Evolutionary conservation across 2,797 vertebrate genomes (phyloP).

Genomic region (Fundulus diaphanus): DNA sequence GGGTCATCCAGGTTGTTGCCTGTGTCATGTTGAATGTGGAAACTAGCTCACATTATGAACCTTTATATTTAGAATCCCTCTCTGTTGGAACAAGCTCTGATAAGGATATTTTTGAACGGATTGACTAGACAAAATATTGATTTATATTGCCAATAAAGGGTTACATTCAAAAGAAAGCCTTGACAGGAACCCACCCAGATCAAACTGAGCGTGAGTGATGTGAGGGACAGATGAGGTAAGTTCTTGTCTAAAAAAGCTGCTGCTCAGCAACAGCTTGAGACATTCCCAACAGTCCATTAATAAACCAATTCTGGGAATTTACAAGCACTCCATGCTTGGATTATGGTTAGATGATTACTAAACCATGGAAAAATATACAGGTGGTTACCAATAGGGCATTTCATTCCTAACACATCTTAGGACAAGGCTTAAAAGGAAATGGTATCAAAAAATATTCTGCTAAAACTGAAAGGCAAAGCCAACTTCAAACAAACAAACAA

Average conservation of each 20-base stretch:
- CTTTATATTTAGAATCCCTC: neutral
- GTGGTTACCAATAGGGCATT: neutral
- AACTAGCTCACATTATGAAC: neutral
- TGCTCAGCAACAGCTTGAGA: neutral
- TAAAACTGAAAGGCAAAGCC: neutral
- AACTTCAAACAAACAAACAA: neutral
- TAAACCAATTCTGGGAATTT: neutral
- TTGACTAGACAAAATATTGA: neutral
- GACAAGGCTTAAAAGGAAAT: neutral
- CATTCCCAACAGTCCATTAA: conserved; percentile 1
- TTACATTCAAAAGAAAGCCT: neutral
- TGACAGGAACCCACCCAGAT: neutral
- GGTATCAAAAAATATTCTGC: neutral
- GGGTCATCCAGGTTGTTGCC: neutral
- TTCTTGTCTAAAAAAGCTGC: neutral
- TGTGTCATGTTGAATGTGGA: neutral
- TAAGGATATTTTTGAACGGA: neutral
- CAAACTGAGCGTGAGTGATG: neutral
- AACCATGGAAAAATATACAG: conserved; percentile 7
- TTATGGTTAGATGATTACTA: conserved; percentile 16
- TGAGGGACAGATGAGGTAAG: neutral
- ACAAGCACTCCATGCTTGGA: neutral
- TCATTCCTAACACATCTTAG: neutral
- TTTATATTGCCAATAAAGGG: neutral
- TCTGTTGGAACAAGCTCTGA: neutral